Evolutionary conservation across 2,797 vertebrate species (phyloP).

Genomic region (Pangasius mekongensis): DNA sequence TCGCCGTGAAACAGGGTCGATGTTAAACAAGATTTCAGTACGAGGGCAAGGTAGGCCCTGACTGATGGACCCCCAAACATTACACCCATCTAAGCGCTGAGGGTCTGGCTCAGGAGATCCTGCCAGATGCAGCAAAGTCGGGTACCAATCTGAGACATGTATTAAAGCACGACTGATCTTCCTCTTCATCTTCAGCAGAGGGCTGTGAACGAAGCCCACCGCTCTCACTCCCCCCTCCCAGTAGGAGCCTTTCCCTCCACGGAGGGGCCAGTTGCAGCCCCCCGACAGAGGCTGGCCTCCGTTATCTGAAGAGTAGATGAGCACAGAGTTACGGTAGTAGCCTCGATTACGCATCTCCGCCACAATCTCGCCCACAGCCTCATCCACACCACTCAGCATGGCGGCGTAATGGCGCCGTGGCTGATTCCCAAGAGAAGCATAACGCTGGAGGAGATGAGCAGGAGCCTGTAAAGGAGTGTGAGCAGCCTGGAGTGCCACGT

Average conservation of each 20-base stretch:
- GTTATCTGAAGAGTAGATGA: slow-evolving; percentile 93
- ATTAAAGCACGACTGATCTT: slow-evolving; percentile 85
- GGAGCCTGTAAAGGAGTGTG: slow-evolving; percentile 90
- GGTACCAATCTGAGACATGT: slow-evolving; percentile 94
- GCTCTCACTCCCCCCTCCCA: slow-evolving; percentile 93
- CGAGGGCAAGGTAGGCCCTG: slow-evolving; percentile 84
- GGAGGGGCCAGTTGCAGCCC: slow-evolving; percentile 92
- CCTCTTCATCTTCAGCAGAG: slow-evolving; percentile 84
- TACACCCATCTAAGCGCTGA: slow-evolving; percentile 82
- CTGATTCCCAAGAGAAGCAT: slow-evolving; percentile 82
- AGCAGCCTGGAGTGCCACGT: slow-evolving; percentile 89
- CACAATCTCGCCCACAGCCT: slow-evolving; percentile 84
- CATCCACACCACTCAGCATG: slow-evolving; percentile 90
- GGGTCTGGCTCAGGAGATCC: slow-evolving; percentile 76
- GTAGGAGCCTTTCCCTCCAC: slow-evolving; percentile 92
- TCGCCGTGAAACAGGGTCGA: slow-evolving; percentile 90
- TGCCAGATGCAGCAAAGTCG: slow-evolving; percentile 85
- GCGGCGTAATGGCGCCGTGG: slow-evolving; percentile 85
- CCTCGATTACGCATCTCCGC: slow-evolving; percentile 78
- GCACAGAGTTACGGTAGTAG: slow-evolving; percentile 86
- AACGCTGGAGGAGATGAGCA: slow-evolving; percentile 81
- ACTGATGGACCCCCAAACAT: slow-evolving; percentile 89
- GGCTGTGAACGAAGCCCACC: slow-evolving; percentile 92
- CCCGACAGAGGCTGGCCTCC: slow-evolving; percentile 89
- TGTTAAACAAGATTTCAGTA: slow-evolving; percentile 93